Evolutionary conservation across 1,140 invertebrate genomes (phyloP).

Genomic region (Propsilocerus akamusi): DNA sequence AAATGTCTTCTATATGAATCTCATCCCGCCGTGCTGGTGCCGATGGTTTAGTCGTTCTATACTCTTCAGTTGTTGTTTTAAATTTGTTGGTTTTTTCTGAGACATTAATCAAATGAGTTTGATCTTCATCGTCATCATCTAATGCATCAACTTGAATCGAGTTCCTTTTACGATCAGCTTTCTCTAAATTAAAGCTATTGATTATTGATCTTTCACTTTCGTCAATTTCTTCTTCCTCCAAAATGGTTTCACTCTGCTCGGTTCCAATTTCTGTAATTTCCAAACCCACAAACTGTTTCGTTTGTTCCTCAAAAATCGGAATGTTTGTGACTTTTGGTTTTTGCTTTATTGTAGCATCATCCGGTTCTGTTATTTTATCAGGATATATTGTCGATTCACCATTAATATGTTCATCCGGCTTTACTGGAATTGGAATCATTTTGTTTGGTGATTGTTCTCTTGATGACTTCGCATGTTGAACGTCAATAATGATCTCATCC

Average conservation of each 20-base stretch:
- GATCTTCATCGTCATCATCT: constrained; percentile 10
- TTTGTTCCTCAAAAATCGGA: constrained; percentile 21
- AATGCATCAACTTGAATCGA: neutral
- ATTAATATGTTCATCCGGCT: constrained; percentile 28
- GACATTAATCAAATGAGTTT: constrained; percentile 35
- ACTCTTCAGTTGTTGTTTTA: constrained; percentile 24
- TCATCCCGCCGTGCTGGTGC: constrained; percentile 13
- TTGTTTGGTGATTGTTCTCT: constrained; percentile 47
- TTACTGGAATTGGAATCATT: constrained; percentile 39
- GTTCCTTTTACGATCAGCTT: neutral
- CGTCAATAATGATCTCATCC: constrained; percentile 33
- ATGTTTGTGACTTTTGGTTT: constrained; percentile 23
- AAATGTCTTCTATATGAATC: constrained; percentile 14
- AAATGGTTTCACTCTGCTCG: constrained; percentile 5
- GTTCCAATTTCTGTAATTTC: constrained; percentile 19
- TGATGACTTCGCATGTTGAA: constrained; percentile 48
- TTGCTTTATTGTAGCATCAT: constrained; percentile 32
- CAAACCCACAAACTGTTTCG: constrained; percentile 19
- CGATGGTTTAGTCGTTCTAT: constrained; percentile 19
- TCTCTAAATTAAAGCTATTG: neutral
- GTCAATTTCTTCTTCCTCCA: neutral
- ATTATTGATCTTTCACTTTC: constrained; percentile 1
- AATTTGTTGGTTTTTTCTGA: constrained; percentile 40
- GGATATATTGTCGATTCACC: constrained; percentile 42
- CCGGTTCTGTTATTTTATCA: constrained; percentile 47